Evolutionary conservation across 92 coral and sea anemone species (phyloP).

Genomic region (Phenganax subtilis): DNA sequence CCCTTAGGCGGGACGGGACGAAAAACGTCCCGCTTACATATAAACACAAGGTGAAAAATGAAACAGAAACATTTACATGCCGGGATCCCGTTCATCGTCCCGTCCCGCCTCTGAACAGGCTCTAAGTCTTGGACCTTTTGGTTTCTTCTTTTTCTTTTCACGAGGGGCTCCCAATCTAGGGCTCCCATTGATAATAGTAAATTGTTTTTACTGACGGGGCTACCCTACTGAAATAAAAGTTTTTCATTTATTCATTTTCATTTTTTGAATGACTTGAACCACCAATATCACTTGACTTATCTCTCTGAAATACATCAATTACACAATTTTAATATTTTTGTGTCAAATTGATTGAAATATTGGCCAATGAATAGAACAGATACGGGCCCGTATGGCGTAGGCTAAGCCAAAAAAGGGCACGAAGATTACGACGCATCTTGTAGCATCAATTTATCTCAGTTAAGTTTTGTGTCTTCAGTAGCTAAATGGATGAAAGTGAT

Average conservation of each 20-base stretch:
- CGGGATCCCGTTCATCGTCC: too few relatives aligned
- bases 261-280: constrained; percentile 8
- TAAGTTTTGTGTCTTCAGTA: constrained; percentile 45
- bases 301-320: constrained; percentile 4
- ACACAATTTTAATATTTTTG: background rate
- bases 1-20: too few relatives aligned
- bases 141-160: constrained; percentile 60
- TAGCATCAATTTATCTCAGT: background rate
- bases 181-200: too few relatives aligned
- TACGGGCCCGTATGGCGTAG: background rate
- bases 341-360: background rate
- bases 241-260: constrained; percentile 34
- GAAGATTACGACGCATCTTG: background rate
- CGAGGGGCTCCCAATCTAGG: background rate
- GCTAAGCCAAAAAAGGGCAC: background rate
- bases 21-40: too few relatives aligned
- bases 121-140: constrained; percentile 79
- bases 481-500: constrained; percentile 68
- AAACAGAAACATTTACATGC: too few relatives aligned
- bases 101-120: too few relatives aligned
- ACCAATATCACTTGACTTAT: constrained; percentile 30
- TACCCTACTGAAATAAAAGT: too few relatives aligned
- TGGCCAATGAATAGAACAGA: background rate
- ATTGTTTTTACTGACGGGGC: too few relatives aligned
- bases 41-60: too few relatives aligned